phyloP scores from a whole-genome alignment of 2,797 vertebrate species.

The Thalassophryne amazonica region DNA sequence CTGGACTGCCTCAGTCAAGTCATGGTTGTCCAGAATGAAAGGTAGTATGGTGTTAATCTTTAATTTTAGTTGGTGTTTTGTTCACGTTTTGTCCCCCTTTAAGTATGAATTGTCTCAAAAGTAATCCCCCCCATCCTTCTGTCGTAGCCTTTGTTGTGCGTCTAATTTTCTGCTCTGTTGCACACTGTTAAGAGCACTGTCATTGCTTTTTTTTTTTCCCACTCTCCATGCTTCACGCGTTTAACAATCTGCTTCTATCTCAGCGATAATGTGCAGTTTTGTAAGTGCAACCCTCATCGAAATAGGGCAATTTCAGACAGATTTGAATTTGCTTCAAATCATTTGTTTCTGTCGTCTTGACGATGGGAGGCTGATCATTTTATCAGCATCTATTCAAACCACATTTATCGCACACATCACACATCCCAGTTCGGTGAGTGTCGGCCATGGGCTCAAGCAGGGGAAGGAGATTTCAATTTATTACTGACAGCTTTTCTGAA shows the following conservation, averaged over 20 bases:
- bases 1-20: slow-evolving; percentile 95
- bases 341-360: slow-evolving; percentile 16
- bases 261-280: slow-evolving; percentile 25
- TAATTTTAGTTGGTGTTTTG: slow-evolving; percentile 66
- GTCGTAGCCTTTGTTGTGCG: slow-evolving; percentile 64
- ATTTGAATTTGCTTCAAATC: slow-evolving; percentile 10
- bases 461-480: neutral
- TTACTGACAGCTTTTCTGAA: slow-evolving; percentile 30
- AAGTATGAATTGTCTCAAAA: slow-evolving; percentile 34
- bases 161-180: slow-evolving; percentile 44
- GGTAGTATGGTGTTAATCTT: slow-evolving; percentile 87
- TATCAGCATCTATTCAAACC: slow-evolving; percentile 36
- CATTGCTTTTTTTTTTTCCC: slow-evolving; percentile 40
- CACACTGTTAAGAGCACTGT: slow-evolving; percentile 35
- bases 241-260: slow-evolving; percentile 26
- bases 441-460: slow-evolving; percentile 18
- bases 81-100: slow-evolving; percentile 43
- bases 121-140: slow-evolving; percentile 59
- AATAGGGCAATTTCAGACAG: slow-evolving; percentile 8
- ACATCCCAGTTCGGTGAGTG: slow-evolving; percentile 31
- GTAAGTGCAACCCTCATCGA: slow-evolving; percentile 22
- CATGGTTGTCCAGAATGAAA: slow-evolving; percentile 99
- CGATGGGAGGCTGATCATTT: slow-evolving; percentile 12
- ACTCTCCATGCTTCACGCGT: slow-evolving; percentile 39
- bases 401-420: slow-evolving; percentile 21